Base-by-base conservation (phyloP, 2,113 vertebrate species). In the Notarius quadriscutis region DNA sequence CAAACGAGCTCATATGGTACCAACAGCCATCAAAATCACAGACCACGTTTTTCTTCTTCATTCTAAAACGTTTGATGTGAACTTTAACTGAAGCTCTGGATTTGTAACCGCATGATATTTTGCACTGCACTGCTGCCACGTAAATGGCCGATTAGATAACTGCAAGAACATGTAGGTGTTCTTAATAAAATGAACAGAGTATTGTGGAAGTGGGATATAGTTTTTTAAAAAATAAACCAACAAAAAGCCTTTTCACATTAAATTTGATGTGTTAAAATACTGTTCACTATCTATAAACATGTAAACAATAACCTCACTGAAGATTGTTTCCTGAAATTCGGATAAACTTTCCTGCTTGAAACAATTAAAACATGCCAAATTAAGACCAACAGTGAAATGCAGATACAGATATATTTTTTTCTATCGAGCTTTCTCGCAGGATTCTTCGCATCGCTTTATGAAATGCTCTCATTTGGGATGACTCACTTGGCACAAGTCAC, bases 401-500 rank as follows among this genome's bases (percentile, higher is more conserved):
- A 17, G 30, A 84, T 81, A 63, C 25, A 63, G 22, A 71, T 51
- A 15, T 9, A 75, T n/a, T 69, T 12, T 57, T 78, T 77, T 55
- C 41, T 41, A 41, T 41, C 41, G 2, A 63, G 89, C 91, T 92
- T 71, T 15, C 89, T 89, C 90, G 80, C 85, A 65, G 83, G 67
- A 84, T 91, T 90, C 90, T 83, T 87, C 62, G 86, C 79, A 84
- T 11, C n/a, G 63, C 84, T 88, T 78, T 92, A 86, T 90, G 85
- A 91, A 89, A 83, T 72, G 69, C 91, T 92, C 91, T 92, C 91
- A 90, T 92, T 92, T 69, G 81, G 34, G 89, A 94, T 95, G 93
- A 95, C 84, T 95, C 93, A 92, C 78, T 89, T 90, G 81, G 94
- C 89, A 91, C 94, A 94, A 95, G 94, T 92, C 84, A 89, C 72